phyloP scores from a whole-genome alignment of 2,888 invertebrate species.

The Pilophorus perplexus region DNA sequence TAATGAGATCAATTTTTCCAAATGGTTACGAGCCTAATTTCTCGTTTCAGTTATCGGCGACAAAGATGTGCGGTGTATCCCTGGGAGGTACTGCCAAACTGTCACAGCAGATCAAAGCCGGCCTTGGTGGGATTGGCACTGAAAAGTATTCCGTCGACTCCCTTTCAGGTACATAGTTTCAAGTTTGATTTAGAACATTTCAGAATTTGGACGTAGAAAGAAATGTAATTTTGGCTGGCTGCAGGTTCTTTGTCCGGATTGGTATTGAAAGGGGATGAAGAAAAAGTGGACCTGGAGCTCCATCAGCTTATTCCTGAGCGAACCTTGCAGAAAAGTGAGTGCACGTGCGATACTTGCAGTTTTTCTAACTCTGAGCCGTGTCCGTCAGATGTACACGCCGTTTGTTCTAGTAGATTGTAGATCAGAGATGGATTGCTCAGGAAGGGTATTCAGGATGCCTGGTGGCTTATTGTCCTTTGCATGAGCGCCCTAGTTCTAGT shows the following conservation, averaged over 20 bases:
- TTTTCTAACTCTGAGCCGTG: too few species aligned
- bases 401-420: too few species aligned
- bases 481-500: too few species aligned
- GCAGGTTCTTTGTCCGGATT: conserved; percentile 20
- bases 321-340: conserved; percentile 53
- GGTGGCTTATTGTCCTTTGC: too few species aligned
- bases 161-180: conserved; percentile 52
- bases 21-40: background rate
- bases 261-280: conserved; percentile 25
- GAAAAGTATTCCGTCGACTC: conserved; percentile 50
- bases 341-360: background rate
- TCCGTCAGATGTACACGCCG: too few species aligned
- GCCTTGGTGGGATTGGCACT: conserved; percentile 20
- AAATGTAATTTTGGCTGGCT: too few species aligned
- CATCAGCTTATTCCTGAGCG: conserved; percentile 54
- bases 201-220: background rate
- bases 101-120: conserved; percentile 52
- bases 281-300: conserved; percentile 51
- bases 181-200: background rate
- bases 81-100: conserved; percentile 48
- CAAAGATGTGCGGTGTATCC: conserved; percentile 48
- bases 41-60: conserved; percentile 43
- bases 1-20: background rate
- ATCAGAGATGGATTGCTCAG: too few species aligned
- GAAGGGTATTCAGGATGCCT: too few species aligned